Percentiles rank a stretch among this genome's conserved stretches.
Conservation (phyloP, 2,888 invertebrate species). For the Reticulitermes lucifugus region DNA sequence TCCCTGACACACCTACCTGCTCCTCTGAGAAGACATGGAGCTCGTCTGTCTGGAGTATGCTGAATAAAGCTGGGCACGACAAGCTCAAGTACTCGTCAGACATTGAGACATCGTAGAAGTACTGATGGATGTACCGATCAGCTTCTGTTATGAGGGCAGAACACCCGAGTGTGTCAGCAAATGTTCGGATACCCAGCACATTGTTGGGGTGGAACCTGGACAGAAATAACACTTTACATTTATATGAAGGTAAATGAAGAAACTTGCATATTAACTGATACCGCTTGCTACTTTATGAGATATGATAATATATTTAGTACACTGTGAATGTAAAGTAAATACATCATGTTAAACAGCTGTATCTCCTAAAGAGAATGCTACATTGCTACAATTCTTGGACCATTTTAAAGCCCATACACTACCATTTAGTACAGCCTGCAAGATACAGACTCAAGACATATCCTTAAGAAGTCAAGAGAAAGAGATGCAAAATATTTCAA, state of each 20-base stretch:
- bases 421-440: no score
- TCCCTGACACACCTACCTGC: slow-evolving; percentile 63
- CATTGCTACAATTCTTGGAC: no score
- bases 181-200: slow-evolving; percentile 81
- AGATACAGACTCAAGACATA: no score
- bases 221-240: not conserved
- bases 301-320: no score
- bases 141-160: slow-evolving; percentile 76
- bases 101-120: slow-evolving; percentile 81
- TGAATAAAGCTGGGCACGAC: slow-evolving; percentile 72
- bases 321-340: no score
- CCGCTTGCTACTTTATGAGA: no score
- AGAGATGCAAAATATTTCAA: no score
- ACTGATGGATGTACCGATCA: slow-evolving; percentile 82
- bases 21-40: slow-evolving; percentile 82
- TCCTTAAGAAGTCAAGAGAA: no score
- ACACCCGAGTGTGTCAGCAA: slow-evolving; percentile 84
- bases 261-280: no score
- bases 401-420: no score
- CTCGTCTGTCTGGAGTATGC: slow-evolving; percentile 80
- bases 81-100: slow-evolving; percentile 81
- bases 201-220: slow-evolving; percentile 82
- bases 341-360: no score
- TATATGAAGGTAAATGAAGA: not conserved
- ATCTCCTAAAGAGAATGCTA: no score